Evolutionary conservation across 2,113 vertebrate genomes (phyloP), one percentile per base, ranked within the genome.

Genomic region (Rostratula benghalensis): DNA sequence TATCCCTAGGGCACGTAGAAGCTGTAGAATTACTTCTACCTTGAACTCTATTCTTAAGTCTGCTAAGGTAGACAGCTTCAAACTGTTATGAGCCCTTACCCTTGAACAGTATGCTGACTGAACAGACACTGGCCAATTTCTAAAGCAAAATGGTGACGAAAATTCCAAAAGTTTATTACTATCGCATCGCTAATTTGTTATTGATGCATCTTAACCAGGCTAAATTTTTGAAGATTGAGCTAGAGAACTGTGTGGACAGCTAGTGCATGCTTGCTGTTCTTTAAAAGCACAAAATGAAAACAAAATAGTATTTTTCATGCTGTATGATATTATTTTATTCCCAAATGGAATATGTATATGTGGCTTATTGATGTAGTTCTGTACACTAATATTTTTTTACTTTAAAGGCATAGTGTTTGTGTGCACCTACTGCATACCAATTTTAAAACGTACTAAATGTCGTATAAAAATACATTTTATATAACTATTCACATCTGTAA

Each of bases 11-110:
- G 8, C 1, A 5, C 5, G 45, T 57, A 27, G 23, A 75, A 75
- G 15, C 45, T 53, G 9, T 33, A 85, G 6, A 24, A 17, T 69
- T 57, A n/a, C 18, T 88, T 85, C 51, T 85, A 8, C 41, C 20
- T 9, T 78, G 46, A 61, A 6, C 14, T 51, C 10, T 45, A 0
- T 57, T 56, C 15, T 78, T 53, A 45, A 45, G 22, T 59, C 10
- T 71, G 1, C 6, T 77, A 19, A 68, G 13, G 18, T 78, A 24
- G 5, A 7, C 1, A 3, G 3, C 13, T 3, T 33, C 11, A 16
- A 87, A 78, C 56, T 48, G 19, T 65, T 70, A 7, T 1, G 28
- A 53, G 27, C 14, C 30, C n/a, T 4, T 61, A 7, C 65, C 12
- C 4, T 61, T 68, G 43, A 76, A 37, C 16, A 33, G 2, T 54